These are phyloP conservation scores for Perognathus longimembris DNA, from an alignment of 2,113 vertebrate genomes.

Conservation along the genomic window DNA sequence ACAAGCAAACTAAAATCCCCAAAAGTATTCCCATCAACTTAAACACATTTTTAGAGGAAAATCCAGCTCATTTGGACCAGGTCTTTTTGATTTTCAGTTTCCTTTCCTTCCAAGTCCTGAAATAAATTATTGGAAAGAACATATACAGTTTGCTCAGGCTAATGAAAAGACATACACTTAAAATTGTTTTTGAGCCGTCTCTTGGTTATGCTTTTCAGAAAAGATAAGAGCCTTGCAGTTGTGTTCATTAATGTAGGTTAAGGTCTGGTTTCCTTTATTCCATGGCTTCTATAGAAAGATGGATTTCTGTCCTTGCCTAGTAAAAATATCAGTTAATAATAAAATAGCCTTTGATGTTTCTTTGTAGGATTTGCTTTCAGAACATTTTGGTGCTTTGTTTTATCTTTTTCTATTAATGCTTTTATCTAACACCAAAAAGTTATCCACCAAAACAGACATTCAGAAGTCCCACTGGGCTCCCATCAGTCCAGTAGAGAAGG, in stretches of 20 bases:
- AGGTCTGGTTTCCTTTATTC: constrained; percentile 77
- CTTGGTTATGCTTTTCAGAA: constrained; percentile 76
- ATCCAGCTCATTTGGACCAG: constrained; percentile 80
- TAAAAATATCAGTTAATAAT: constrained; percentile 75
- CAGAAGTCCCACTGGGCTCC: constrained; percentile 83
- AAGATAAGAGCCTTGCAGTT: constrained; percentile 75
- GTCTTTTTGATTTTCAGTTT: constrained; percentile 81
- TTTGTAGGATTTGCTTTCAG: constrained; percentile 67
- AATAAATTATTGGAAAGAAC: constrained; percentile 82
- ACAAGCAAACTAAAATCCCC: constrained; percentile 75
- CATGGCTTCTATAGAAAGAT: constrained; percentile 71
- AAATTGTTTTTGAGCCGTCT: constrained; percentile 65
- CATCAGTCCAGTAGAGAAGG: constrained; percentile 85
- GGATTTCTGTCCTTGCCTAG: constrained; percentile 67
- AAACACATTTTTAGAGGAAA: constrained; percentile 77
- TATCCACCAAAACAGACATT: constrained; percentile 82
- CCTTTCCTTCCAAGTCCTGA: constrained; percentile 78
- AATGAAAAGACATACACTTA: constrained; percentile 72
- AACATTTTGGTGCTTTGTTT: constrained; percentile 72
- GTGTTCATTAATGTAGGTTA: constrained; percentile 63
- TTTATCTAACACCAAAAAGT: constrained; percentile 84
- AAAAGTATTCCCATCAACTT: constrained; percentile 76
- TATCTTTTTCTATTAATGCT: constrained; percentile 76
- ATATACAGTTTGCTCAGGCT: constrained; percentile 78
- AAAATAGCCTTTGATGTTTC: constrained; percentile 81